Conservation (phyloP, 2,888 invertebrate species). For the Lamproptera curius region DNA sequence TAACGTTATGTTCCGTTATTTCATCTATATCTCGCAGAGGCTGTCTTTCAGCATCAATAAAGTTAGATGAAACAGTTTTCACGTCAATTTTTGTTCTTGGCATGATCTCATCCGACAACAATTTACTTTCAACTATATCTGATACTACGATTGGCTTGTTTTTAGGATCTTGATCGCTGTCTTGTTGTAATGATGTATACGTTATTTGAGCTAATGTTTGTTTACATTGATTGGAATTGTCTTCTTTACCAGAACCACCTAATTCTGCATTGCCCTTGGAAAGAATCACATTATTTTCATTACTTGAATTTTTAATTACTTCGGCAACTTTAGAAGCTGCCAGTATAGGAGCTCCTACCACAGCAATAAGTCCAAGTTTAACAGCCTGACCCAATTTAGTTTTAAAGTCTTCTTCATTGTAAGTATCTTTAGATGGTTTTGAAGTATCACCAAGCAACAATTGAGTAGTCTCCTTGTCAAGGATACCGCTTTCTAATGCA, state of each 20-base stretch:
- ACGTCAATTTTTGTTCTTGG: slow-evolving; percentile 34
- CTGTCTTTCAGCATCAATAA: slow-evolving; percentile 69
- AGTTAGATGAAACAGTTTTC: slow-evolving; percentile 55
- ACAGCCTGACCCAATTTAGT: slow-evolving; percentile 85
- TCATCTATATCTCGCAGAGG: slow-evolving; percentile 67
- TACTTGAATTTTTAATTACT: slow-evolving; percentile 70
- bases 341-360: slow-evolving; percentile 86
- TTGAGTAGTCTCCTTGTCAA: slow-evolving; percentile 84
- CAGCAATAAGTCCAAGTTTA: slow-evolving; percentile 85
- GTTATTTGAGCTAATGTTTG: neutral
- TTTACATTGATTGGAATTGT: neutral
- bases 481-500: slow-evolving; percentile 86
- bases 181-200: neutral
- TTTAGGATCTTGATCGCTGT: neutral
- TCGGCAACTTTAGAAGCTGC: slow-evolving; percentile 83
- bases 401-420: slow-evolving; percentile 55
- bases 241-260: slow-evolving; percentile 12
- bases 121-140: slow-evolving; percentile 6
- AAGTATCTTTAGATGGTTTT: neutral
- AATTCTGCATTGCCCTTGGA: slow-evolving; percentile 15
- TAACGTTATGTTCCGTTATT: slow-evolving; percentile 67
- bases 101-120: slow-evolving; percentile 7
- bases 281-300: neutral
- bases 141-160: neutral
- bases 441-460: neutral